Base-by-base conservation (phyloP, 2,888 invertebrate species). In the Labia minor region DNA sequence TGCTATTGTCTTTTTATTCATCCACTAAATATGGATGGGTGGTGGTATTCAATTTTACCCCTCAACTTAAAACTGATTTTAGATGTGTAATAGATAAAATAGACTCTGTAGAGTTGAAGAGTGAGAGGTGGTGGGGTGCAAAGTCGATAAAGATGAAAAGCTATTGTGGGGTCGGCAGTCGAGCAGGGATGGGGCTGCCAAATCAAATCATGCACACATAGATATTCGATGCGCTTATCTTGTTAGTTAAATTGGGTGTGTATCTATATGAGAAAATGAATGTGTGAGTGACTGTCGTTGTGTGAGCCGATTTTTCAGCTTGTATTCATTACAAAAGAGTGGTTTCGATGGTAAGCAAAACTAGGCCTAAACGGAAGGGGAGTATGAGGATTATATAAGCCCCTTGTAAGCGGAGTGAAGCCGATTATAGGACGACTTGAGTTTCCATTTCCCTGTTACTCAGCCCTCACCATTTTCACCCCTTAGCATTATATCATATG, bases 71-170 rank as follows among this genome's bases (percentile, higher is more conserved):
- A 49, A 49, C 49, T 49, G 49, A 49, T 49, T 49, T 49, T 49
- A 49, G 49, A 49, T 49, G 49, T 49, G 49, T 49, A 49, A 49
- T 49, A 49, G 49, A 49, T 49, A 49, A 49, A 49, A 49, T 49
- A 49, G 49, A 49, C 26, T 26, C 26, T 3, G n/a, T n/a, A n/a
- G n/a, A n/a, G n/a, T n/a, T n/a, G 33, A 33, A 8, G 33, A 33
- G 33, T 33, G 14, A 14, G 2, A 16, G n/a, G 49, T 8, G 49
- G 16, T 4, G 49, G 8, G 49, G 2, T 3, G 4, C 16, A 49
- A 14, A 49, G 49, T 49, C 49, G 49, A 49, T 49, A 49, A 49
- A 49, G 49, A 49, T 49, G 49, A 49, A 49, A 49, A 49, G 49
- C 49, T 49, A 49, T 49, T 49, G 49, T 49, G 26, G 26, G 26